Evolutionary conservation across 2,113 vertebrate genomes (phyloP), one percentile per base, ranked within the genome.

Genomic region (Elephas maximus): DNA sequence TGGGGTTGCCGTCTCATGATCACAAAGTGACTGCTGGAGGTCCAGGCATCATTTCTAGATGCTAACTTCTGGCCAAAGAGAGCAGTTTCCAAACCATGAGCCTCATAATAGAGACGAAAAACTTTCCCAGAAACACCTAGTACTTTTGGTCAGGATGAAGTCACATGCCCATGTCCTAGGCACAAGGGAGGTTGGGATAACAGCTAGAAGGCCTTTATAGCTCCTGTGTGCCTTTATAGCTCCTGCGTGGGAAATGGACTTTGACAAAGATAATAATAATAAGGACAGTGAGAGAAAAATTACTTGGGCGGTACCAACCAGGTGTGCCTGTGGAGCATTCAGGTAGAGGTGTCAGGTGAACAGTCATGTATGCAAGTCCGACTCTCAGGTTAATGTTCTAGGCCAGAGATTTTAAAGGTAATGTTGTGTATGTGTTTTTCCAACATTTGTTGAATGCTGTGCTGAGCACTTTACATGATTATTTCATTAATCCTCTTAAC

Each of bases 51-150:
- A 65, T 6, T 6, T 90, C 33, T 80, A 60, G 60, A 77, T 37
- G 63, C 63, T 69, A 93, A 71, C 30, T 92, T 90, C 60, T 71
- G 30, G 41, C 45, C 73, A 88, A 67, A 88, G 12, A 33, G 15
- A 83, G 26, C 18, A 82, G 41, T 51, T 91, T 95, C 90, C 21
- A 11, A 76, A 65, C 71, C 69, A 60, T 51, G 33, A 65, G 15
- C 10, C 14, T 78, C n/a, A 93, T 24, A 73, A 71, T 51, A 69
- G n/a, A 95, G n/a, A 96, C 9, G 33, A 93, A 78, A 62, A 94
- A 23, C 18, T n/a, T 62, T 62, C 11, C 45, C 37, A 26, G 67
- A 80, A 77, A 80, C 15, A 28, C 45, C 33, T 65, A 28, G 2
- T 14, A 63, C 82, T 18, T 65, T 2, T 76, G 62, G 53, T 69